These are phyloP conservation scores for Nephila pilipes DNA, from an alignment of 1,140 invertebrate species.

Conservation along the genomic window DNA sequence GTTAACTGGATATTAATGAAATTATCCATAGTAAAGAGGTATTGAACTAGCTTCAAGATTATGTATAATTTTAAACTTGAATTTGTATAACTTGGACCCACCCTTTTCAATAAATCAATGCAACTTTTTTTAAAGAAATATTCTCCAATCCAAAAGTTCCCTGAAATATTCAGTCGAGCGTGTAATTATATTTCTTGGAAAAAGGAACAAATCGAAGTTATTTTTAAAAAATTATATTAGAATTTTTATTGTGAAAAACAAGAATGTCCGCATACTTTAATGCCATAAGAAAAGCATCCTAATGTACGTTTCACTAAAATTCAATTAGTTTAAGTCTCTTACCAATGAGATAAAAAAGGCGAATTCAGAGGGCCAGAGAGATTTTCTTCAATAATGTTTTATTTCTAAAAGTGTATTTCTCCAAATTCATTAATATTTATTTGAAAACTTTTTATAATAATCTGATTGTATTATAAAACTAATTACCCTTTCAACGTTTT, in stretches of 20 bases:
- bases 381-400: background rate
- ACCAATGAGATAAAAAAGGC: background rate
- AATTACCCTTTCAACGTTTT: too few relatives aligned
- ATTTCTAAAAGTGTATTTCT: background rate
- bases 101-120: background rate
- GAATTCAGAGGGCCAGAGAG: background rate
- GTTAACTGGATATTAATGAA: too few relatives aligned
- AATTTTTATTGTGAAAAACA: background rate
- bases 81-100: background rate
- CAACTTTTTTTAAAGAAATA: background rate
- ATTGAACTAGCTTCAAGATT: too few relatives aligned
- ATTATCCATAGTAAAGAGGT: too few relatives aligned
- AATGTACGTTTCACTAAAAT: background rate
- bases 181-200: background rate
- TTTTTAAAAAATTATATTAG: background rate
- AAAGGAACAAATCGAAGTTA: background rate
- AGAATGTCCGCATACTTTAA: background rate
- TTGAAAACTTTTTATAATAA: background rate
- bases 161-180: background rate
- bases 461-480: too few relatives aligned
- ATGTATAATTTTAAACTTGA: too few relatives aligned
- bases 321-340: constrained; percentile 9
- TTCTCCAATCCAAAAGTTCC: background rate
- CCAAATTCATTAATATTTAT: background rate
- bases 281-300: background rate